These are phyloP conservation scores for Meganola albula DNA, from an alignment of 2,888 invertebrate genomes.

Conservation along the genomic window DNA sequence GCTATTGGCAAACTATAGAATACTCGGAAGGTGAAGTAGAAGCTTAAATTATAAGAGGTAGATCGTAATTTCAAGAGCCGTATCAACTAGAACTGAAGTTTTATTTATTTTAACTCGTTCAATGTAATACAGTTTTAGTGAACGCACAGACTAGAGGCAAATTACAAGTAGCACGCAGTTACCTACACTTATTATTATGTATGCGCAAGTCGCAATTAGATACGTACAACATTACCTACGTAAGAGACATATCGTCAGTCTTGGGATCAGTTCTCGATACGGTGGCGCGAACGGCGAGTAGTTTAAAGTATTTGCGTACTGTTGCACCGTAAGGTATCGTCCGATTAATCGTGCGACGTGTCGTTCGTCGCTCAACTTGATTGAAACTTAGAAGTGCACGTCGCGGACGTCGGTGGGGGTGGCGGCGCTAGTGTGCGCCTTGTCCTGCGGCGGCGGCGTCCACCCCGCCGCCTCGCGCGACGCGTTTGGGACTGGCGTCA, in stretches of 20 bases:
- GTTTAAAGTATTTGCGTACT: constrained; percentile 75
- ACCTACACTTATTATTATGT: constrained; percentile 45
- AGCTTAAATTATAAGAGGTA: constrained; percentile 72
- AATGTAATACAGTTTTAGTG: constrained; percentile 41
- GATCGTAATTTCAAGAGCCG: constrained; percentile 71
- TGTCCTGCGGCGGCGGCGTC: constrained; percentile 72
- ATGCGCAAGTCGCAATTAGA: constrained; percentile 51
- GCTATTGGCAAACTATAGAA: constrained; percentile 30
- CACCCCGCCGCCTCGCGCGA: constrained; percentile 59
- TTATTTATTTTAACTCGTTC: constrained; percentile 42
- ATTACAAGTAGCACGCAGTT: constrained; percentile 58
- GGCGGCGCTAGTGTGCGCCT: constrained; percentile 84
- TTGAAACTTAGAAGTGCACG: constrained; percentile 82
- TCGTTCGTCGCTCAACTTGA: constrained; percentile 6
- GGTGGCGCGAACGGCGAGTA: constrained; percentile 59
- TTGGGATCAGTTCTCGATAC: constrained; percentile 72
- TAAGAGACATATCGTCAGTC: constrained; percentile 72
- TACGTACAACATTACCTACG: constrained; percentile 58
- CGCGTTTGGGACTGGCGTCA: constrained; percentile 63
- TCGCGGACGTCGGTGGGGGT: constrained; percentile 92
- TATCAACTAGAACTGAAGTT: constrained; percentile 55
- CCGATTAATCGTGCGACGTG: constrained; percentile 20
- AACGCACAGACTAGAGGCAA: constrained; percentile 51
- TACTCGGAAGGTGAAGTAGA: constrained; percentile 42
- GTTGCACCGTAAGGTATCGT: constrained; percentile 58